A percentile compares a stretch with the other conserved stretches of the same genome.
Evolutionary conservation across 2,797 vertebrate species (phyloP).

Genomic region (Coregonus ussuriensis): DNA sequence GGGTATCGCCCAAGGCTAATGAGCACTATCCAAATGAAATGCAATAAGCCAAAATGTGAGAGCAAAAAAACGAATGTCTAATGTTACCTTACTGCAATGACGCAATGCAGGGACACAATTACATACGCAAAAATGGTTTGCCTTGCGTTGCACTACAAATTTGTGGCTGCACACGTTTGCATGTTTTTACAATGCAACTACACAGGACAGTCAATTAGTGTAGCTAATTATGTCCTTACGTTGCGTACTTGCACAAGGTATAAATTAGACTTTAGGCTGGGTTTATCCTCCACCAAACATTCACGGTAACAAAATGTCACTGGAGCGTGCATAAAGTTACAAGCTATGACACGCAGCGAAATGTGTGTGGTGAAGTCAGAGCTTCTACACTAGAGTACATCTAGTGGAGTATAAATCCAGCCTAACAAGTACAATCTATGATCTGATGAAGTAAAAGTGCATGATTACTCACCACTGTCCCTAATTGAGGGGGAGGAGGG

Average conservation of each 20-base stretch:
- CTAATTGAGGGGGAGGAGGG: constrained; percentile 53
- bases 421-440: neutral
- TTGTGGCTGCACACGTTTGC: neutral
- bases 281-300: neutral
- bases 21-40: neutral
- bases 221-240: too few species aligned
- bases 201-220: too few species aligned
- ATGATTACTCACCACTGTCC: constrained; percentile 68
- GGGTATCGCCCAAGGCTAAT: too few species aligned
- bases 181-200: neutral
- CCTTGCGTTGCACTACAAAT: neutral
- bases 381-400: neutral
- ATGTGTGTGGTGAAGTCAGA: neutral
- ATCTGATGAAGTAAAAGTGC: neutral
- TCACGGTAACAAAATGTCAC: neutral
- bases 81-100: neutral
- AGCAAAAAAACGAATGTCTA: neutral
- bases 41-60: neutral
- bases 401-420: neutral
- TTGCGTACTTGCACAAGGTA: too few species aligned
- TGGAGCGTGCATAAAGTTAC: neutral
- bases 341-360: neutral
- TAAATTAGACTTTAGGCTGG: neutral
- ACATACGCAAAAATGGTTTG: neutral
- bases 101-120: neutral